Evolutionary conservation across 2,797 vertebrate species (phyloP), one percentile per base, ranked within the genome.

Genomic region (Rhinella marina): DNA sequence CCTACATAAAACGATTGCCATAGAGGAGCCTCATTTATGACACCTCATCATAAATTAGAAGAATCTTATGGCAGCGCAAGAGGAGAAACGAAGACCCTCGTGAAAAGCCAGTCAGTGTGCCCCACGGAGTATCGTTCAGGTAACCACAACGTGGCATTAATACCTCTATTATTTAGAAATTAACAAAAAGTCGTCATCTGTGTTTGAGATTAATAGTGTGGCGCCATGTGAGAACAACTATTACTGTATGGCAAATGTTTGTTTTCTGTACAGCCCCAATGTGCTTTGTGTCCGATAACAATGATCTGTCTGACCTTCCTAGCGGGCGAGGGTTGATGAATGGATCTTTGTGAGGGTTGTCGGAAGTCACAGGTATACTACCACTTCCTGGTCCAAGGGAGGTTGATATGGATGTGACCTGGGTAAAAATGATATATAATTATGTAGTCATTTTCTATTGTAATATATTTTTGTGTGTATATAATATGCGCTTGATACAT

Each of bases 291-390:
- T 56, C 54, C 25, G 25, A 79, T 79, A 79, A 59, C 77, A 79
- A 21, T 61, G 76, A n/a, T 57, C 14, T 59, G 77, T 61, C 54
- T 80, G 78, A 80, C 78, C 78, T 62, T 80, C 27, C 19, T 61
- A 12, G 27, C 29, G 27, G n/a, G 13, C 10, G 77, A 19, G 54
- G 19, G 13, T 3, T 29, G 32, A 61, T 81, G 57, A 64, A 81
- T 81, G 32, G 78, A 21, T 80, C 78, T 61, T 61, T 80, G 78
- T 80, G 23, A 61, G 19, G 57, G 29, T 75, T 13, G 3, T 7
- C 9, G 13, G 19, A 48, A 1, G 21, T 6, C 57, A 62, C 59
- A 13, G 59, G 32, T 62, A 41, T 21, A 81, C 79, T 14, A 48
- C 54, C 23, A 6, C 17, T 79, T 32, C 59, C 56, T 59, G 77